A percentile compares a stretch with the other conserved stretches of the same genome.
These are phyloP conservation scores for Nasonovia ribisnigri DNA, from an alignment of 2,888 invertebrate species.

Conservation along the genomic window DNA sequence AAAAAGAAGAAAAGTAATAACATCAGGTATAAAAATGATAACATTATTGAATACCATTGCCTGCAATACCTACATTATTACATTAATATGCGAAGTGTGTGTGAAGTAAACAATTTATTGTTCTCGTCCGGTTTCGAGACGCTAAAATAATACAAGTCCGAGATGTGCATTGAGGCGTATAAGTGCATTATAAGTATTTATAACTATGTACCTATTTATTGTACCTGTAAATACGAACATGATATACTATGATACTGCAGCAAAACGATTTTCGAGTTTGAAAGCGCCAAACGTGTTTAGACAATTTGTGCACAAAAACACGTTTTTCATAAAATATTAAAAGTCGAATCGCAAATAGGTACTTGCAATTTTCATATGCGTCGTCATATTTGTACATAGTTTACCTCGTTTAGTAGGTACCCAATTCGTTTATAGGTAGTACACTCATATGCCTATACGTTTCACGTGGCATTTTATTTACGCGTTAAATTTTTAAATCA, in stretches of 20 bases:
- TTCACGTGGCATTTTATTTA: not conserved
- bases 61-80: not conserved
- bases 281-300: not conserved
- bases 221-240: not conserved
- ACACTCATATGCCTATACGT: not conserved
- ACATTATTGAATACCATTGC: not conserved
- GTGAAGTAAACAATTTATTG: not conserved
- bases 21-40: not conserved
- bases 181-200: too few relatives aligned
- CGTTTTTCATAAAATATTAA: not conserved
- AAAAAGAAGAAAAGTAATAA: not conserved
- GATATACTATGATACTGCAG: not conserved
- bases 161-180: not conserved
- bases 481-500: not conserved
- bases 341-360: not conserved
- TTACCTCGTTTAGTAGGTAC: too few relatives aligned
- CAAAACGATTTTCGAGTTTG: not conserved
- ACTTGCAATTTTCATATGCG: not conserved
- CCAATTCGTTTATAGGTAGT: too few relatives aligned
- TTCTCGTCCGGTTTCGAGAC: not conserved
- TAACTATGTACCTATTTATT: not conserved
- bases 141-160: not conserved
- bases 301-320: not conserved
- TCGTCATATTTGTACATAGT: not conserved
- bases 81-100: not conserved